Evolutionary conservation across 1,140 invertebrate genomes (phyloP), one percentile per base, ranked within the genome.

Genomic region (Chymomyza costata): DNA sequence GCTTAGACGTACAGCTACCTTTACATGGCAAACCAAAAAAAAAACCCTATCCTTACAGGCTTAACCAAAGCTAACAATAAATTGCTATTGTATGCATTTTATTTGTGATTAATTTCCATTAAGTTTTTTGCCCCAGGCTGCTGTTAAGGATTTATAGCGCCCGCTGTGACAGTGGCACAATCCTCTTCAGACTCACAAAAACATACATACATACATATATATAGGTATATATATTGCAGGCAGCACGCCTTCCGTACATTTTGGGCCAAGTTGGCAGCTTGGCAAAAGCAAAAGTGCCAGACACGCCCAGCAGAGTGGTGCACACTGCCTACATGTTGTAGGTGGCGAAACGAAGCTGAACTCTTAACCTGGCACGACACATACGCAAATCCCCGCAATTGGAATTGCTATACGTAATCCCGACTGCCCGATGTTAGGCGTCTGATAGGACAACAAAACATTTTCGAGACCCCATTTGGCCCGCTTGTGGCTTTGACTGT

Each of bases 171-270:
- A 8, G 21, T 25, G 21, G 21, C 21, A 25, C 21, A 25, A 25
- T 5, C 3, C 21, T 25, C 8, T 3, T 8, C 21, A 25, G n/a
- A n/a, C n/a, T n/a, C n/a, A n/a, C n/a, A n/a, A n/a, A n/a, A n/a
- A n/a, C n/a, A n/a, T n/a, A n/a, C n/a, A n/a, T n/a, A n/a, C n/a
- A n/a, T n/a, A n/a, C n/a, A n/a, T n/a, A n/a, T n/a, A n/a, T n/a
- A n/a, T n/a, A n/a, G n/a, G n/a, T n/a, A n/a, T n/a, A 43, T 54
- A 46, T 54, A 69, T 69, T 65, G 65, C 63, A 31, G 37, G 51
- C 28, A 55, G 54, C 66, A 70, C 59, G 66, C 66, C 66, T 70
- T 66, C 63, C 62, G 58, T 68, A 68, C n/a, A 62, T 62, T 56
- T 56, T 32, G 39, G 48, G 38, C 49, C 30, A 41, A 52, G 46